These are phyloP conservation scores for Podocnemis expansa DNA, from an alignment of 2,113 vertebrate species.

Conservation along the genomic window DNA sequence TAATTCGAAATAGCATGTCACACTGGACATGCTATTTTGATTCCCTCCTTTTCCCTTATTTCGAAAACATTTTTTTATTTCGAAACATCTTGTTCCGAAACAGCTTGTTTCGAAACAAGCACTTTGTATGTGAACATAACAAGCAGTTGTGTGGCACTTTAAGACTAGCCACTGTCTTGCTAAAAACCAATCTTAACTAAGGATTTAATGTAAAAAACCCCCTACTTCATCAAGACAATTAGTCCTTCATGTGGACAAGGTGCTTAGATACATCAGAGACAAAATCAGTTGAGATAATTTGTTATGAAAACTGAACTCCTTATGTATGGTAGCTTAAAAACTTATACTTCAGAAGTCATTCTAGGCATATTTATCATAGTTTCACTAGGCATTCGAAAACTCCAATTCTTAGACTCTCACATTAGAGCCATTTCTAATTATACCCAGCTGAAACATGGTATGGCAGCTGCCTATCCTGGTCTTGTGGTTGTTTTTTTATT, in stretches of 20 bases:
- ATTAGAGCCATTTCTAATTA: conserved; percentile 56
- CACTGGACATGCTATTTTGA: no score
- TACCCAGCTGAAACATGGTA: conserved; percentile 28
- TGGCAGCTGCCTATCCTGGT: not conserved
- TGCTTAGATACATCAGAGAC: not conserved
- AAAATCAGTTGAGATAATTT: not conserved
- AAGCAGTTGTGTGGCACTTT: no score
- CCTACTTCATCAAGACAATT: not conserved
- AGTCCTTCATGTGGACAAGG: not conserved
- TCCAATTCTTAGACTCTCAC: conserved; percentile 14
- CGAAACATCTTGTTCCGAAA: no score
- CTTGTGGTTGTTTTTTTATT: not conserved
- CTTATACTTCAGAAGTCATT: conserved; percentile 18
- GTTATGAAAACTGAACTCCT: conserved; percentile 13
- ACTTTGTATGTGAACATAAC: no score
- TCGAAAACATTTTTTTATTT: no score
- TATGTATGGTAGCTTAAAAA: not conserved
- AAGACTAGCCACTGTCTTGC: not conserved
- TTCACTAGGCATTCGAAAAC: conserved; percentile 4
- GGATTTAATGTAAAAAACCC: not conserved
- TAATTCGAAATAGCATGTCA: no score
- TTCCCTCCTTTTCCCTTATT: no score
- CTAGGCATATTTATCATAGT: not conserved
- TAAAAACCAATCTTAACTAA: not conserved
- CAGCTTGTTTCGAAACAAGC: no score